Evolutionary conservation across 2,888 invertebrate species (phyloP), one percentile per base, ranked within the genome.

Genomic region (Spisula solida): DNA sequence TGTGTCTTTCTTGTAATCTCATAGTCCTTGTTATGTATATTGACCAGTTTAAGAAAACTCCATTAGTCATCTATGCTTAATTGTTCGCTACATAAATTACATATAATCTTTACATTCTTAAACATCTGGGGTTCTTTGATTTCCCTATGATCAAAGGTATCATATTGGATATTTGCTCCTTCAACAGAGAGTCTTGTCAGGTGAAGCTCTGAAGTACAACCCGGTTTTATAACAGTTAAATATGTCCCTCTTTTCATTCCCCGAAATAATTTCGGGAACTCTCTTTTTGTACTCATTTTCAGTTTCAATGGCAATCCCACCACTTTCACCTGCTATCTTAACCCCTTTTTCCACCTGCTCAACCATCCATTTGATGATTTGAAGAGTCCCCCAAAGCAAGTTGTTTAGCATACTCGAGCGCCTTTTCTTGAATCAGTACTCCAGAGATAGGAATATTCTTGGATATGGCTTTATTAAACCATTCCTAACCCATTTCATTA

Each of bases 141-240:
- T 78, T 85, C 12, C 29, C 79, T 2, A 85, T 85, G 0, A 85
- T 79, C 16, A 85, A 34, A 0, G 85, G 78, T 56, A 31, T 85
- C 5, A 75, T 12, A 18, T 84, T 83, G 70, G 14, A 70, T 25
- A 6, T n/a, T 5, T 4, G 41, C 56, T 20, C 83, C 83, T 66
- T 60, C 66, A 1, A 31, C 83, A 47, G 1, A 83, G 29, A 31
- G 83, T 83, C 55, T 84, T 84, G 48, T 84, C 75, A 31, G 20
- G 93, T n/a, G 47, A 91, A n/a, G 60, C 90, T 93, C 81, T 93
- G 90, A 16, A 88, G 34, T 51, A 85, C 34, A 75, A 88, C 89
- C 93, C 93, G 4, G 93, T 92, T 81, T 94, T 93, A 80, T 93
- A 92, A 55, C 89, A 88, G 75, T 93, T 93, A 75, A 93, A 93